Evolutionary conservation across 2,888 invertebrate species (phyloP), one percentile per base, ranked within the genome.

Genomic region (Andricus quercusramuli): DNA sequence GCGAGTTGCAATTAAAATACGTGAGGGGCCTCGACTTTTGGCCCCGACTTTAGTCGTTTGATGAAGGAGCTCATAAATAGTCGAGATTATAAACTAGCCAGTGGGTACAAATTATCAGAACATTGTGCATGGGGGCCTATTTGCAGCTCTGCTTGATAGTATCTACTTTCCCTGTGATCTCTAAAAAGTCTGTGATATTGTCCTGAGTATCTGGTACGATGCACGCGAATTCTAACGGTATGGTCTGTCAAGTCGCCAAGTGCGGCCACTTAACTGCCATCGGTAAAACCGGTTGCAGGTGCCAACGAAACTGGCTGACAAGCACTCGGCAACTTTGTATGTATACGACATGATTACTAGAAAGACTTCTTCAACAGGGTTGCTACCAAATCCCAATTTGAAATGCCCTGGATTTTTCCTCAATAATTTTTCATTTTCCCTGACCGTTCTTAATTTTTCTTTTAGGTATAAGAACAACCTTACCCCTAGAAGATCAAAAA

Each of bases 141-240:
- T 47, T 47, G 70, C 56, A 51, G 56, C 37, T 74, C 32, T 56
- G 29, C 70, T 74, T 32, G 51, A 56, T 74, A 5, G 29, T 32
- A 74, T 74, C 56, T 74, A n/a, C n/a, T 56, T 74, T 74, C 56
- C 32, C 51, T 15, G 56, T 74, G 56, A 74, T 74, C 74, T 11
- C 56, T 56, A 32, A 56, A 2, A 74, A 74, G 56, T 56, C 56
- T 74, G 32, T 74, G 74, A 37, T 74, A 74, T 74, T 74, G 74
- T 74, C 70, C 51, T 51, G 51, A 32, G 47, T 70, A 74, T 74
- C 56, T 22, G 32, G 32, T 56, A 74, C 56, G 74, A 56, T 56
- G 56, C 51, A 56, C 74, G 74, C 32, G 13, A 74, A 68, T 29
- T 74, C 74, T 74, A 74, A 74, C 74, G 74, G 74, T 74, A 74